Evolutionary conservation across 30 jellyfish, hydroid and myxozoan genomes (phyloP), one percentile per base, ranked within the genome.

Genomic region (Cassiopea xamachana): DNA sequence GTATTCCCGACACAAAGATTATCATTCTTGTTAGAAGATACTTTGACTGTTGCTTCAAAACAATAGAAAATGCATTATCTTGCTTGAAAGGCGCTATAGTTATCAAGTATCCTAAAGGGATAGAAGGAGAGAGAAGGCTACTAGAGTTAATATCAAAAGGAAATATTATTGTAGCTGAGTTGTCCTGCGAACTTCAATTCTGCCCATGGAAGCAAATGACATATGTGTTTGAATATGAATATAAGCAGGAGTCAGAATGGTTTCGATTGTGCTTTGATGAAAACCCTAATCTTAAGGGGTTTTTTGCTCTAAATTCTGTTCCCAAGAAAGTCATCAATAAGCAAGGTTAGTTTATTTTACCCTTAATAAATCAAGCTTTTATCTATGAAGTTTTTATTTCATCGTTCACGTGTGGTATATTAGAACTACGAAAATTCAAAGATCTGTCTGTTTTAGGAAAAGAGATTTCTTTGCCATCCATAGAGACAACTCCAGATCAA

Each of bases 161-260:
- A 48, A 93, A 93, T 78, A 92, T 93, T 58, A 83, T 93, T 47
- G 77, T 93, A 12, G 98, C 98, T 47, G 94, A 77, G 47, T 69
- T 88, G 69, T 79, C 84, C 55, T 72, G 88, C 1, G 98, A 88
- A 44, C 71, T 93, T 12, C 92, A 82, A 87, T 77, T 83, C 61
- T 93, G 98, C 75, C 98, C 98, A 1, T 93, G 98, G 98, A 60
- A 77, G 64, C 85, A 89, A 39, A 87, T 93, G 70, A 83, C 89
- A 72, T 72, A 27, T 71, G 97, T 93, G 15, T 79, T 93, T 48
- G 97, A 93, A 69, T 93, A 73, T 70, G 98, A 93, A 75, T 82
- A 2, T 68, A 75, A 69, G 61, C 73, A 79, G 46, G 98, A 88
- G 79, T 87, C 97, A 3, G 85, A 83, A 43, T 93, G 98, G 98